These are phyloP conservation scores for Doris montereyensis DNA, from an alignment of 2,888 invertebrate species.

Conservation along the genomic window DNA sequence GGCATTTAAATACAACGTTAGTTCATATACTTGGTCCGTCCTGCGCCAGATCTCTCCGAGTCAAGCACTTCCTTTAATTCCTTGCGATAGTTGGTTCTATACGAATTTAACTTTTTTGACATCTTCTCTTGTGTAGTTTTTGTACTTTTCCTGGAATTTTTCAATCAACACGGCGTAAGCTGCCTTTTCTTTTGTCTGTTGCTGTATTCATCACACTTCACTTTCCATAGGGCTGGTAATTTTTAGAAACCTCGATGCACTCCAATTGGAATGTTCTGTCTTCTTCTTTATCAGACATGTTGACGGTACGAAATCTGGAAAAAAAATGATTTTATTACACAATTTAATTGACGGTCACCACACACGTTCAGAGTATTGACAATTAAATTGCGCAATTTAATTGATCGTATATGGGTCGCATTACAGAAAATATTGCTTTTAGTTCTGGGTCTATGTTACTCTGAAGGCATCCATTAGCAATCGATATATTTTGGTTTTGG, in stretches of 20 bases:
- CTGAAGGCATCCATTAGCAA: too few relatives aligned
- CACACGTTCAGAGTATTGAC: conserved; percentile 4
- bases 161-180: neutral
- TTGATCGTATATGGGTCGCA: too few relatives aligned
- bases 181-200: conserved; percentile 1
- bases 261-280: neutral
- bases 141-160: neutral
- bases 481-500: too few relatives aligned
- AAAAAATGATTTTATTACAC: too few relatives aligned
- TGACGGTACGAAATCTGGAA: conserved; percentile 8
- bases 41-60: neutral
- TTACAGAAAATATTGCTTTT: too few relatives aligned
- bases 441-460: too few relatives aligned
- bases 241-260: neutral
- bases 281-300: conserved; percentile 10
- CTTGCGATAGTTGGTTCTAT: conserved; percentile 8
- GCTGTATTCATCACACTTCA: neutral
- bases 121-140: conserved; percentile 4
- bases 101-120: neutral
- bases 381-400: too few relatives aligned
- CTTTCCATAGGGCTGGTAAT: conserved; percentile 15
- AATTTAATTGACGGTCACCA: conserved; percentile 1
- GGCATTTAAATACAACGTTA: conserved; percentile 14
- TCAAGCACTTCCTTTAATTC: conserved; percentile 17
- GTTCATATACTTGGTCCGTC: conserved; percentile 7